Base-by-base conservation (phyloP, 1,140 invertebrate species). In the Drusus annulatus region DNA sequence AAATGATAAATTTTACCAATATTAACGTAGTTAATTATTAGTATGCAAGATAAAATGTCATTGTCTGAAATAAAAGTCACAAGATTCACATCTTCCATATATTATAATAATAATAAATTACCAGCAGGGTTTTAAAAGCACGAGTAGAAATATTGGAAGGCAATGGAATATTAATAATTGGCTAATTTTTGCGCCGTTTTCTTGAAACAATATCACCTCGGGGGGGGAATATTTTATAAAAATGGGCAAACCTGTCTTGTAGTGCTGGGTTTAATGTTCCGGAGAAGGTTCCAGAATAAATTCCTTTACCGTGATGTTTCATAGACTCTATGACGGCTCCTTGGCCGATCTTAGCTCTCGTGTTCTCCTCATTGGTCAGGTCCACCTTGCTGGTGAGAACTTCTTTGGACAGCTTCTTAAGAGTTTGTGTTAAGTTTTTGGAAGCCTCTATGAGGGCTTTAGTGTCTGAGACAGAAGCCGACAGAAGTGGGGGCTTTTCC, bases 251-350 rank as follows among this genome's bases (percentile, higher is more conserved):
- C 81, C 94, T 93, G 87, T 98, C 97, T 89, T 98, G 97, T 16
- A 98, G 90, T n/a, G 96, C 95, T 77, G 97, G 97, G 89, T 98
- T 98, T 15, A 98, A 87, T 8, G 97, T 98, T 45, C 97, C 97
- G 87, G 93, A 92, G 87, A 94, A 94, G 28, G 95, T 96, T 51
- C 95, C 95, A 19, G 95, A 96, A 86, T 95, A 96, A 68, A 96
- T 94, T 82, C 97, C 97, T 87, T 96, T 96, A 58, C 97, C 96
- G 84, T 98, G 95, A 86, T 97, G 95, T 85, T 97, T 95, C 96
- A 98, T 97, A 83, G 95, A 96, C 85, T 97, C 95, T 85, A 97
- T 97, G 84, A 97, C 96, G 83, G 96, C 96, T 60, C 95, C 96
- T 76, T 95, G 94, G n/a, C 92, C 90, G 78, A 89, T 86, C 69